These are phyloP conservation scores for Eupithecia tripunctaria DNA, from an alignment of 2,888 invertebrate species.

Conservation along the genomic window DNA sequence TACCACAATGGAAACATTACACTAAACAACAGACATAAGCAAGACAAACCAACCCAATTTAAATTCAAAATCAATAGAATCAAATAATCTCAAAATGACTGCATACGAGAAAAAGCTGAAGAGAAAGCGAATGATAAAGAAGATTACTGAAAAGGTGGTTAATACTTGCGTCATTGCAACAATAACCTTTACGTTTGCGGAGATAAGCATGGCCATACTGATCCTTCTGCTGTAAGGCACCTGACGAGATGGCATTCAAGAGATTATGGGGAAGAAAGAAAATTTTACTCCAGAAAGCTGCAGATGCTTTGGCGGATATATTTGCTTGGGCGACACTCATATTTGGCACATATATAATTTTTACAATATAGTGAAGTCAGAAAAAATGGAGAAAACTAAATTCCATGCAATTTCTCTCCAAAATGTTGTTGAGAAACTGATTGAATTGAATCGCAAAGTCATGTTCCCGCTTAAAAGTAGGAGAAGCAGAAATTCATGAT, in stretches of 20 bases:
- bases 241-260: conserved; percentile 52
- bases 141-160: conserved; percentile 59
- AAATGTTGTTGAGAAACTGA: background rate
- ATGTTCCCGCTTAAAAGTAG: background rate
- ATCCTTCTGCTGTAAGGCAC: conserved; percentile 54
- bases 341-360: conserved; percentile 60
- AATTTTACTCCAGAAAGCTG: conserved; percentile 49
- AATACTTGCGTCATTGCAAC: conserved; percentile 64
- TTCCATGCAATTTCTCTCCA: background rate
- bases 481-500: background rate
- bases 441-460: background rate
- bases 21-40: background rate
- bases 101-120: conserved; percentile 56
- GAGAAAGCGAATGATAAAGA: conserved; percentile 55
- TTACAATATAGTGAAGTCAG: conserved; percentile 44
- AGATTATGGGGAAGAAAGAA: conserved; percentile 57
- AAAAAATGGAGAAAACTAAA: background rate
- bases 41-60: background rate
- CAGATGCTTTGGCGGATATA: conserved; percentile 50
- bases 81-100: conserved; percentile 54
- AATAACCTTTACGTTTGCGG: conserved; percentile 65
- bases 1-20: conserved; percentile 22
- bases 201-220: conserved; percentile 63
- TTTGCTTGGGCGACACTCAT: conserved; percentile 60
- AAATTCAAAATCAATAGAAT: background rate